Evolutionary conservation across 2,113 vertebrate genomes (phyloP).

Genomic region (Oreochromis niloticus): DNA sequence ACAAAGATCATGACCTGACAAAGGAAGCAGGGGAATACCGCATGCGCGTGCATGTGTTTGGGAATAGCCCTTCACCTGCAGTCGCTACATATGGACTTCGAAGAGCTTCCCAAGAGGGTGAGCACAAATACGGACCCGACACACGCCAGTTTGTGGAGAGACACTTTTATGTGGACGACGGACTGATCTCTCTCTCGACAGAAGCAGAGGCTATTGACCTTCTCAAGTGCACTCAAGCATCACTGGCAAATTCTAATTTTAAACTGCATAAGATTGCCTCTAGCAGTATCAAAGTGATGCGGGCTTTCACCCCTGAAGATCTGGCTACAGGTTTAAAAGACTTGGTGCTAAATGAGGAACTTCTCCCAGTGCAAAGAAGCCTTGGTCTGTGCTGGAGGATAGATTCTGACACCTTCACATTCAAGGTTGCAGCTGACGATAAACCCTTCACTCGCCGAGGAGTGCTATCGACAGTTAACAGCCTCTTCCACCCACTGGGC

Average conservation of each 20-base stretch:
- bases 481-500: not conserved
- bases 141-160: not conserved
- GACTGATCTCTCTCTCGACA: not conserved
- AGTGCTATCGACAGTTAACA: not conserved
- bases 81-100: not conserved
- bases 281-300: not conserved
- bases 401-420: not conserved
- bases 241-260: not conserved
- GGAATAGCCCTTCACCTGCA: not conserved
- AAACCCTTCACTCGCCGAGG: not conserved
- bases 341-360: not conserved
- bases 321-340: not conserved
- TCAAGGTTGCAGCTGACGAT: not conserved
- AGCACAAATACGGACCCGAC: not conserved
- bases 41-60: not conserved
- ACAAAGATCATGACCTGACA: not conserved
- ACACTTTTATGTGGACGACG: not conserved
- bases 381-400: not conserved
- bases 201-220: not conserved
- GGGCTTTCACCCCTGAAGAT: not conserved
- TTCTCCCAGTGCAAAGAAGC: not conserved
- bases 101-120: not conserved
- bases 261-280: not conserved
- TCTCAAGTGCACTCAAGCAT: not conserved
- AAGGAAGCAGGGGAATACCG: not conserved